These are phyloP conservation scores for Pheosia gnoma DNA, from an alignment of 2,888 invertebrate species.

Conservation along the genomic window DNA sequence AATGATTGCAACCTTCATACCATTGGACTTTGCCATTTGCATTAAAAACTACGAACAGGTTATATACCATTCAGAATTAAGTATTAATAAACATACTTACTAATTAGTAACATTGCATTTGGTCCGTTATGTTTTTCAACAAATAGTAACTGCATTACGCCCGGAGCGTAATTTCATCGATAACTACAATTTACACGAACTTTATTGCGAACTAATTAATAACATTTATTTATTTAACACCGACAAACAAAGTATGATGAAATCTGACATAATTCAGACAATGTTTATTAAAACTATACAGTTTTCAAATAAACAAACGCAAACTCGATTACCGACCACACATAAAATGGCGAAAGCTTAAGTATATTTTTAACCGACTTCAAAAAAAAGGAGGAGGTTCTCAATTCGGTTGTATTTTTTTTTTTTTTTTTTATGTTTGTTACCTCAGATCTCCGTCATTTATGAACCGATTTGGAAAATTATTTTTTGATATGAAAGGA, in stretches of 20 bases:
- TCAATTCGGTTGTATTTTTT: no score
- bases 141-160: slow-evolving; percentile 52
- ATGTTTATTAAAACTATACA: slow-evolving; percentile 27
- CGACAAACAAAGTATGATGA: slow-evolving; percentile 37
- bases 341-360: not conserved
- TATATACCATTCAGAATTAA: slow-evolving; percentile 21
- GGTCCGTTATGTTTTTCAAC: slow-evolving; percentile 47
- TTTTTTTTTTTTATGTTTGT: no score
- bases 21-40: not conserved
- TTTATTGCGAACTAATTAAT: slow-evolving; percentile 62
- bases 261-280: slow-evolving; percentile 45
- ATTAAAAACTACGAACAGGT: slow-evolving; percentile 4
- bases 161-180: slow-evolving; percentile 54
- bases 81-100: slow-evolving; percentile 35
- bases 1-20: not conserved
- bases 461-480: no score
- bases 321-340: slow-evolving; percentile 8
- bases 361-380: no score
- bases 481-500: no score
- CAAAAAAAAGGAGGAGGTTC: no score
- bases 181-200: slow-evolving; percentile 61
- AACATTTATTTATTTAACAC: slow-evolving; percentile 61
- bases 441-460: no score
- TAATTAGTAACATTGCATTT: slow-evolving; percentile 50
- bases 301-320: slow-evolving; percentile 19